phyloP scores from a whole-genome alignment of 2,113 vertebrate species.

The Proteles cristata region DNA sequence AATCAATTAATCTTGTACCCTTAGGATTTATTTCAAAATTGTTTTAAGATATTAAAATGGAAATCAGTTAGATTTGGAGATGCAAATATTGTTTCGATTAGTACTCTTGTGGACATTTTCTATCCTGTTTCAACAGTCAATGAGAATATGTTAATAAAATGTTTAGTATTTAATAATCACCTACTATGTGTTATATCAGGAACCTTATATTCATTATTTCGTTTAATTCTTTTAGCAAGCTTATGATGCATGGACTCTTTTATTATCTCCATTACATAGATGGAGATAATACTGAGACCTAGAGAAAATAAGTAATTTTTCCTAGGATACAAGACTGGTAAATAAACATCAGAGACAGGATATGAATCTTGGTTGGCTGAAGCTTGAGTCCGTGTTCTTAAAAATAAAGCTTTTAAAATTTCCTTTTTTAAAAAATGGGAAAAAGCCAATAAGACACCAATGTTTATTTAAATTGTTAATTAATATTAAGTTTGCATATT shows the following conservation, averaged over 20 bases:
- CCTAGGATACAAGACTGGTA: background rate
- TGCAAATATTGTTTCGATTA: background rate
- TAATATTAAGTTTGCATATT: background rate
- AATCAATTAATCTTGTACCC: background rate
- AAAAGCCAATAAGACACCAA: background rate
- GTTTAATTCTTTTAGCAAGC: background rate
- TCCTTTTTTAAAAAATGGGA: background rate
- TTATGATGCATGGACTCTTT: background rate
- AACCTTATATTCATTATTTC: background rate
- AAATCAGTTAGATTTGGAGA: background rate
- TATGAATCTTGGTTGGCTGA: background rate
- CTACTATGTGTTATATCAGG: background rate
- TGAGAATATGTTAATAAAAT: conserved; percentile 31
- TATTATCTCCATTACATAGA: background rate
- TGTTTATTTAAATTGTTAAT: background rate
- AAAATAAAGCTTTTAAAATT: background rate
- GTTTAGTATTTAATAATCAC: background rate
- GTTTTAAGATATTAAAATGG: background rate
- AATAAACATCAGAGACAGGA: background rate
- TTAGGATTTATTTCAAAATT: conserved; percentile 1
- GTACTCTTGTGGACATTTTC: background rate
- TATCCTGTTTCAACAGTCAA: background rate
- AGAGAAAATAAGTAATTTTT: background rate
- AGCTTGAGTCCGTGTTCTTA: background rate
- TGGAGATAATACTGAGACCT: background rate